Base-by-base conservation (phyloP, 2,113 vertebrate species). In the Holacanthus passer region DNA sequence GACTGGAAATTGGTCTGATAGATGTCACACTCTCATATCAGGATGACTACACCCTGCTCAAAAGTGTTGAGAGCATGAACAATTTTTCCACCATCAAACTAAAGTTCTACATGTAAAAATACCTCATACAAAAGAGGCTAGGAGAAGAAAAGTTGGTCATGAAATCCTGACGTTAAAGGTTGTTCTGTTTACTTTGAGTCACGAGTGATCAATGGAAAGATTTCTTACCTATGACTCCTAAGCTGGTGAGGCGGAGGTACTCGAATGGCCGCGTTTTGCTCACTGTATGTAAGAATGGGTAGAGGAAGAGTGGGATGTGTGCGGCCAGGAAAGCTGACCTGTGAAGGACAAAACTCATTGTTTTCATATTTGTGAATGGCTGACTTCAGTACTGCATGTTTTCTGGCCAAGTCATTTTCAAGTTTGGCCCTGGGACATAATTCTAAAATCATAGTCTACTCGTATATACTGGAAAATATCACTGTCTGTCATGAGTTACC, bases 181-280 rank as follows among this genome's bases (percentile, higher is more conserved):
- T 11, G 8, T 9, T 4, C 1, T 20, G 8, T 59, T 11, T 20
- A 20, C 29, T 56, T 29, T 17, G 3, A 59, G 7, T 29, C 5
- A 27, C n/a, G n/a, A n/a, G n/a, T 4, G n/a, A n/a, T n/a, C 8
- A 24, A 8, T 8, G 16, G 24, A 14, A 27, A 17, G 17, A 37
- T n/a, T 37, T 56, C 73, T 84, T 88, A 99, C 97, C 97, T 60
- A 98, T 98, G 78, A 99, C 97, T 52, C 97, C 97, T 0, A 99
- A 95, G 88, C 97, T 99, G 0, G 97, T 99, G 77, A 99, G 97
- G 19, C 97, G 95, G 81, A 99, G 95, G 90, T 99, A 99, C 70
- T 99, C 97, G 59, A 99, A 99, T 0, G 97, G 97, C 31, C 97
- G 95, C 0, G 97, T 99, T 95, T 99, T 99, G 92, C 97, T 99